Conservation (phyloP, 2,797 vertebrate genomes). For the Heterohyrax brucei region DNA sequence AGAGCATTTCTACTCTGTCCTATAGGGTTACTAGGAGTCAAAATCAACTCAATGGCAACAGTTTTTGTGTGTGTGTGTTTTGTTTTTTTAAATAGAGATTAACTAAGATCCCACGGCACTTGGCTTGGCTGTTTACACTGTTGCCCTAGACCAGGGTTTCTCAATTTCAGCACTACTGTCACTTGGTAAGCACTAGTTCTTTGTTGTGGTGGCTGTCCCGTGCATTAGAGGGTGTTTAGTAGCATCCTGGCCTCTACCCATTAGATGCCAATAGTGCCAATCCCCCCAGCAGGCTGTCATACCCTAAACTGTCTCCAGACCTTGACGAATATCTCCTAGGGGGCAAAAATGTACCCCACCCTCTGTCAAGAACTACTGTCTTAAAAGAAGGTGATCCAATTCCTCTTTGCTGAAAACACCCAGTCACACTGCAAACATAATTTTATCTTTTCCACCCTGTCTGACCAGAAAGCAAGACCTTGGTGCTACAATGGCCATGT, state of each 20-base stretch:
- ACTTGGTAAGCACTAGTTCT: not conserved
- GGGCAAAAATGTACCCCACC: not conserved
- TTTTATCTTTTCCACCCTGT: not conserved
- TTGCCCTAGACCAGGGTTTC: not conserved
- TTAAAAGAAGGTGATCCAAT: not conserved
- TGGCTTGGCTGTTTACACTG: not conserved
- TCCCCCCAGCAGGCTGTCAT: not conserved
- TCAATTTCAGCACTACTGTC: not conserved
- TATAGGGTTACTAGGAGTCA: not conserved
- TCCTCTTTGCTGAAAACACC: not conserved
- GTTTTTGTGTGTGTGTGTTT: no score
- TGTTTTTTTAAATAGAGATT: not conserved
- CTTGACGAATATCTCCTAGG: not conserved
- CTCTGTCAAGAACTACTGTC: not conserved
- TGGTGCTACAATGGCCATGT: no score
- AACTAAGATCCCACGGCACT: not conserved
- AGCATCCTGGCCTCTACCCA: not conserved
- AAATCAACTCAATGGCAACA: not conserved
- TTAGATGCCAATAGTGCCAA: not conserved
- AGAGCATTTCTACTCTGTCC: not conserved
- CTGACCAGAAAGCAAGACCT: not conserved
- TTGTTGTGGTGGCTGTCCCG: not conserved
- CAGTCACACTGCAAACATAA: not conserved
- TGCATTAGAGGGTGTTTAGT: accelerated
- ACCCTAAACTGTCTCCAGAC: not conserved